Percentiles rank a stretch among this genome's conserved stretches.
Conservation (phyloP, 1,140 invertebrate species). For the Drosophila kikkawai region DNA sequence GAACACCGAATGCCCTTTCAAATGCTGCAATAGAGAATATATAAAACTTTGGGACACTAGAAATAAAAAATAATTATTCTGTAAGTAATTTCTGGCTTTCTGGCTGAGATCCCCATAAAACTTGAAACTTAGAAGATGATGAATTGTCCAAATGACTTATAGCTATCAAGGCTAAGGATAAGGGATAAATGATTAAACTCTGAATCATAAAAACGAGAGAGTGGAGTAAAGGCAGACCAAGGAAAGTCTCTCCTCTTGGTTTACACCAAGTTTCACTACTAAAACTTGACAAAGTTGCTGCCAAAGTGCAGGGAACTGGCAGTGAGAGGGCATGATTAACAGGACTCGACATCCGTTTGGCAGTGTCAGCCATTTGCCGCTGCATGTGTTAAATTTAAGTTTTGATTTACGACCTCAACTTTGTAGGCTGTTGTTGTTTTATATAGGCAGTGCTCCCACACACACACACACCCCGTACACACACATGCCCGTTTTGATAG, state of each 20-base stretch:
- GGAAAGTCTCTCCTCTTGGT: not conserved
- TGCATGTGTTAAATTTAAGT: conserved; percentile 84
- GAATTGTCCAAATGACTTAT: conserved; percentile 11
- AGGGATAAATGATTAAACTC: conserved; percentile 10
- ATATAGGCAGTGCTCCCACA: conserved; percentile 67
- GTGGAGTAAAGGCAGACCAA: not conserved
- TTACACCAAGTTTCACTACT: not conserved
- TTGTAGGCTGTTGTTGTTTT: conserved; percentile 73
- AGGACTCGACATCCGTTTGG: conserved; percentile 55
- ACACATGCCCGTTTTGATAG: conserved; percentile 59
- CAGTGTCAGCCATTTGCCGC: conserved; percentile 74
- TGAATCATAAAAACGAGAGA: not conserved
- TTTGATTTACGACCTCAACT: conserved; percentile 83
- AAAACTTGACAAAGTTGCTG: conserved; percentile 37
- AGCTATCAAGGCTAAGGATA: conserved; percentile 5
- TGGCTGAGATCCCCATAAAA: not conserved
- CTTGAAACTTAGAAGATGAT: not conserved
- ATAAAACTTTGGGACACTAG: not conserved
- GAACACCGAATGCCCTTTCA: conserved; percentile 6
- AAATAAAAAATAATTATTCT: not conserved
- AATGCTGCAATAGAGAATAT: not conserved
- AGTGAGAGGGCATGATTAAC: conserved; percentile 62
- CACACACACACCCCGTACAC: conserved; percentile 8
- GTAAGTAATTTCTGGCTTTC: not conserved
- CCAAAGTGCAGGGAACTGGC: conserved; percentile 27